Base-by-base conservation (phyloP, 2,888 invertebrate species). In the Phaonia tiefii region DNA sequence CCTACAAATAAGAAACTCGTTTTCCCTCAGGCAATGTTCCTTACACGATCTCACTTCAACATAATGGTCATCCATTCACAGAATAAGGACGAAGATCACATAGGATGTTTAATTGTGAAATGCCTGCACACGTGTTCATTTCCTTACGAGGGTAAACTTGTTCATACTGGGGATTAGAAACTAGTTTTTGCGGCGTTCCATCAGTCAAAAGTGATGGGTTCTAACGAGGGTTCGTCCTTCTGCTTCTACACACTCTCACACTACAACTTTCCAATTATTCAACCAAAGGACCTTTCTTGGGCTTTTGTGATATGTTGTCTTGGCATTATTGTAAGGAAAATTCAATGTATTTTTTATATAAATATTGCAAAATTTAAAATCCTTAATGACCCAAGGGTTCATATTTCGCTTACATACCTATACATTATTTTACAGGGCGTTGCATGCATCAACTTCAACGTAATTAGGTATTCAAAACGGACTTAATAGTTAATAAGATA, bases 81-180 rank as follows among this genome's bases (percentile, higher is more conserved):
- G 46, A 46, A 39, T 70, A 44, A n/a, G n/a, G 39, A 20, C 25
- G 1, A 63, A 31, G 22, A 37, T 37, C 60, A 39, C 37, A n/a
- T n/a, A 42, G 42, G 13, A 56, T 69, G n/a, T 17, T 46, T 31
- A 5, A 51, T 77, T 76, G 70, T 77, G 70, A 76, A 77, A 73
- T 70, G 42, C 60, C 25, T 17, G 69, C 65, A 77, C 76, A 74
- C 74, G 77, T 77, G 80, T 73, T 74, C 13, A 56, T 39, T 26
- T 5, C 8, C 15, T 31, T 4, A n/a, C 1, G 56, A 26, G 7
- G 51, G 15, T 31, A 15, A 20, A 63, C 39, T 17, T 31, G 37
- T 20, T 60, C 13, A 20, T 42, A 65, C 42, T 11, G 2, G 17
- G 72, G 13, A n/a, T 20, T 37, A 39, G 13, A 76, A 80, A 80